Conservation (phyloP, 2,888 invertebrate species). For the Dinocampus coccinellae region DNA sequence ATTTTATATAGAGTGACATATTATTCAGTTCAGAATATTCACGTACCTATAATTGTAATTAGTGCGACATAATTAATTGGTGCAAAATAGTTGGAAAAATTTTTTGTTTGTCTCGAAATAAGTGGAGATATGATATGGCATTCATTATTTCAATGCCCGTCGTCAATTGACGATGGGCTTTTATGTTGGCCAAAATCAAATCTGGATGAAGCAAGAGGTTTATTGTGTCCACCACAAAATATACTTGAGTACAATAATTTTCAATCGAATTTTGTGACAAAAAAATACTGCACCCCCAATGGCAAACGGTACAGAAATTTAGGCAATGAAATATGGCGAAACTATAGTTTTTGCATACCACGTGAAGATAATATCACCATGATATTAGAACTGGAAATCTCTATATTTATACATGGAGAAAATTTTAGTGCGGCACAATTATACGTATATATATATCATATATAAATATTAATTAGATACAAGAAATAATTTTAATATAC, state of each 20-base stretch:
- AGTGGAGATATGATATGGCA: constrained; percentile 39
- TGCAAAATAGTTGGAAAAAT: no score
- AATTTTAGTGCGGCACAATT: constrained; percentile 52
- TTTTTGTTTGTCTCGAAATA: not conserved
- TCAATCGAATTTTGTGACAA: constrained; percentile 57
- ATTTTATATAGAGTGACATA: no score
- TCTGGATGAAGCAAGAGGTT: constrained; percentile 65
- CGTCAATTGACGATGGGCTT: constrained; percentile 71
- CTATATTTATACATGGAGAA: constrained; percentile 42
- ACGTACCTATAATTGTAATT: no score
- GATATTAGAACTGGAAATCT: constrained; percentile 52
- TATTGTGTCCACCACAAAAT: constrained; percentile 67
- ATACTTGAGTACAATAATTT: constrained; percentile 43
- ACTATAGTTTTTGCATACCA: constrained; percentile 70
- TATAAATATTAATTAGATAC: not conserved
- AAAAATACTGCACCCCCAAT: constrained; percentile 69
- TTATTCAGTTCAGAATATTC: no score
- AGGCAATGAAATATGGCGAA: constrained; percentile 68
- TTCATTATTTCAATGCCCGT: constrained; percentile 60
- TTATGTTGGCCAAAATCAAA: constrained; percentile 72
- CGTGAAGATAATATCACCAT: constrained; percentile 55
- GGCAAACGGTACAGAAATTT: constrained; percentile 70
- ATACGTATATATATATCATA: constrained; percentile 52
- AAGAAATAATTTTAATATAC: constrained; percentile 15
- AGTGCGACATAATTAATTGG: no score